Evolutionary conservation across 2,888 invertebrate genomes (phyloP), one percentile per base, ranked within the genome.

Genomic region (Sesamia inferens): DNA sequence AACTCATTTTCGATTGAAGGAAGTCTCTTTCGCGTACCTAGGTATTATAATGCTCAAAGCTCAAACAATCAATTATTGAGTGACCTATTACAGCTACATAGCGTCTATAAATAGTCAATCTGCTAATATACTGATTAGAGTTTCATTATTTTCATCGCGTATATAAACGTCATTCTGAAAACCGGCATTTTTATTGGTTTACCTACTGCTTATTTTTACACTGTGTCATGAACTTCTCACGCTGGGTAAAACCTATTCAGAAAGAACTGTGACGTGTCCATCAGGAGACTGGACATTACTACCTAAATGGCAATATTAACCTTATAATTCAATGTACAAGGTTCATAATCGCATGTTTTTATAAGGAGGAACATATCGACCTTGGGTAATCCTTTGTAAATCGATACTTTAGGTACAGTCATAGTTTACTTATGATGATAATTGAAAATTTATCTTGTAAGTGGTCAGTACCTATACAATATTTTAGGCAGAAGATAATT

Each of bases 361-460:
- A 31, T 1, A 16, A 48, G 11, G 19, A 68, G 57, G 13, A 74
- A 57, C 22, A n/a, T 0, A 22, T 19, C 10, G 82, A 69, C 86
- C 85, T 86, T 85, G 77, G 65, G 66, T 74, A 71, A 76, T 80
- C 77, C 79, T 84, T 81, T 71, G 69, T 76, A 70, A 74, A 70
- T 31, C 44, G 64, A 74, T 73, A 74, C 82, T 83, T 79, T 58
- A 70, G 42, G 81, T 67, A 85, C 77, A 86, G 74, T 85, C 87
- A 88, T 86, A 79, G 78, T 81, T 71, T 74, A 82, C 76, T 79
- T 86, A 89, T 81, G 84, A 88, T 76, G 78, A 80, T 82, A 82
- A 85, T 88, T 70, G 76, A 78, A 55, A 68, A 76, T 71, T 70
- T 61, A 76, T 57, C 44, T 71, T 1, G 63, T 74, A 72, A 79